phyloP scores from a whole-genome alignment of 2,113 vertebrate species.

The Malurus cyaneus region DNA sequence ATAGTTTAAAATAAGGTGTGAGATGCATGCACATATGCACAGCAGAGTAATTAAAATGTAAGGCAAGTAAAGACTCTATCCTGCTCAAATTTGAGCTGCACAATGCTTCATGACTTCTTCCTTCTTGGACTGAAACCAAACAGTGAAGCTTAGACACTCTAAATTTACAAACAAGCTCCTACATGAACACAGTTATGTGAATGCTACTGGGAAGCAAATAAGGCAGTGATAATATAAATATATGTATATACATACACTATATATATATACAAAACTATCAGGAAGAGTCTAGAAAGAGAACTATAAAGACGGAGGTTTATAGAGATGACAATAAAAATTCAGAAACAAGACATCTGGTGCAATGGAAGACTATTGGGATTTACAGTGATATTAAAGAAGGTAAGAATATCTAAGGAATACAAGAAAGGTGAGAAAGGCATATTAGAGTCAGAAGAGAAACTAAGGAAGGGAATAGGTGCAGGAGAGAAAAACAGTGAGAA shows the following conservation, averaged over 20 bases:
- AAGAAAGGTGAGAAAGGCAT: not conserved
- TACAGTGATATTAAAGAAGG: not conserved
- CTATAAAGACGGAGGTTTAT: not conserved
- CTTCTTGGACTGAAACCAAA: not conserved
- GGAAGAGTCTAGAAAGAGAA: not conserved
- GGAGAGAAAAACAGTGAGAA: not conserved
- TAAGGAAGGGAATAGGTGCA: not conserved
- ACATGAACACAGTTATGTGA: not conserved
- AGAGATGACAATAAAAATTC: not conserved
- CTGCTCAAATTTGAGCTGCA: not conserved
- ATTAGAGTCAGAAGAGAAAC: not conserved
- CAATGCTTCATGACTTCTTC: not conserved
- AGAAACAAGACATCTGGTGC: not conserved
- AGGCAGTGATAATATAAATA: not conserved
- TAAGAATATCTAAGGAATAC: not conserved
- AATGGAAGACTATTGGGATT: not conserved
- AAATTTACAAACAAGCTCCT: not conserved
- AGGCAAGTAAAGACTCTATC: not conserved
- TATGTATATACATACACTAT: not conserved
- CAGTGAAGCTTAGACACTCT: not conserved
- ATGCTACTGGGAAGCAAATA: not conserved
- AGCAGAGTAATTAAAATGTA: not conserved
- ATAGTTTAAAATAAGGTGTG: not conserved
- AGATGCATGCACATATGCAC: not conserved
- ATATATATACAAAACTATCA: not conserved